Evolutionary conservation across 2,888 invertebrate genomes (phyloP).

Genomic region (Synanthedon tipuliformis): DNA sequence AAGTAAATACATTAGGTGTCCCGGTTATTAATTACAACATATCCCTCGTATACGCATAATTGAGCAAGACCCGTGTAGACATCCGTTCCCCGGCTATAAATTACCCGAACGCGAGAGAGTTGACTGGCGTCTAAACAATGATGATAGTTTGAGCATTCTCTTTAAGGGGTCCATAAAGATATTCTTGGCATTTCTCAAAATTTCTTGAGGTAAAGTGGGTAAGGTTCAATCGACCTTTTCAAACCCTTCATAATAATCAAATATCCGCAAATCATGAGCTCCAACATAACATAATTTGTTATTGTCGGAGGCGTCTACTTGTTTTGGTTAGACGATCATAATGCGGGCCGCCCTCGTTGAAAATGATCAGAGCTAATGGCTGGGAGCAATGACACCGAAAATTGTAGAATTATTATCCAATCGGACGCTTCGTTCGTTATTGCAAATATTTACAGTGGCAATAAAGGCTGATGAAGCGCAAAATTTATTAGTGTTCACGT

Average conservation of each 20-base stretch:
- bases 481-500: not conserved
- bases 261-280: slow-evolving; percentile 44
- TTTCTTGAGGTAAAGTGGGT: slow-evolving; percentile 30
- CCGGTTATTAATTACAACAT: too few relatives aligned
- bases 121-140: not conserved
- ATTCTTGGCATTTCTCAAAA: slow-evolving; percentile 6
- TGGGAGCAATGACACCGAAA: slow-evolving; percentile 14
- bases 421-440: not conserved
- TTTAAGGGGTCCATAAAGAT: not conserved
- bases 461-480: not conserved
- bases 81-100: too few relatives aligned
- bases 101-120: too few relatives aligned
- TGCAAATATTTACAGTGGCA: not conserved
- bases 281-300: slow-evolving; percentile 15
- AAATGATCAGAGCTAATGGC: slow-evolving; percentile 15
- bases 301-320: not conserved
- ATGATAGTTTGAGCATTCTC: not conserved
- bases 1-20: too few relatives aligned
- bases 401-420: slow-evolving; percentile 12
- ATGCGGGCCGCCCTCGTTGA: not conserved
- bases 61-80: too few relatives aligned
- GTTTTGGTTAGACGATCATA: not conserved
- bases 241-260: slow-evolving; percentile 43
- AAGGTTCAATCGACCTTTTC: slow-evolving; percentile 46
- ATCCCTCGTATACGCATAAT: too few relatives aligned